Evolutionary conservation across 2,797 vertebrate species (phyloP), one percentile per base, ranked within the genome.

Genomic region (Merluccius polli): DNA sequence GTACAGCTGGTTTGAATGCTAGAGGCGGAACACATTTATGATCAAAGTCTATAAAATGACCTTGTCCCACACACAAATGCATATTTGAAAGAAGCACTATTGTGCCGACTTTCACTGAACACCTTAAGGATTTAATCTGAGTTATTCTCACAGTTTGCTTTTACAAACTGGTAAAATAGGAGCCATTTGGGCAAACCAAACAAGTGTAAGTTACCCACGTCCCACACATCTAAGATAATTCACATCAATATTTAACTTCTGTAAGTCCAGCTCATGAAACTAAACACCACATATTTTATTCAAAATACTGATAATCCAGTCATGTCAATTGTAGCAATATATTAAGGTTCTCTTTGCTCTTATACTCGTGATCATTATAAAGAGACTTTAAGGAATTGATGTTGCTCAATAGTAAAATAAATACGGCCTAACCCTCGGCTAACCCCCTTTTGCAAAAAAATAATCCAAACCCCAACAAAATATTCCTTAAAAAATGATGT

Each of bases 401-500:
- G 44, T 52, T 52, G 52, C 52, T 59, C 21, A 24, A 24, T n/a
- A 9, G 52, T 59, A 9, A 68, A 67, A 68, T 13, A 30, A 68
- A 68, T 30, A 30, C 11, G 4, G 11, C 29, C 65, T 68, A 30
- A 30, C 24, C 65, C 65, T 68, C 12, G 65, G 3, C 65, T 68
- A 30, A 68, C 29, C 65, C 65, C 65, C 65, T 31, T 68, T 13
- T 1, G 65, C 65, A 1, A 29, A 13, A 29, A 67, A 67, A 67
- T 29, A 27, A 24, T 65, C 24, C 10, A 67, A 67, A 67, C 11
- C 27, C 65, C 24, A 29, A 68, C 24, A 72, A 72, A 78, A 69
- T 76, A 85, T 84, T 83, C 27, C 21, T 59, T 59, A 24, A 74
- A n/a, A 82, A 75, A 82, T 76, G 59, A 78, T 52, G 84, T 79